Evolutionary conservation across 2,113 vertebrate genomes (phyloP), one percentile per base, ranked within the genome.

Genomic region (Cebidichthys violaceus): DNA sequence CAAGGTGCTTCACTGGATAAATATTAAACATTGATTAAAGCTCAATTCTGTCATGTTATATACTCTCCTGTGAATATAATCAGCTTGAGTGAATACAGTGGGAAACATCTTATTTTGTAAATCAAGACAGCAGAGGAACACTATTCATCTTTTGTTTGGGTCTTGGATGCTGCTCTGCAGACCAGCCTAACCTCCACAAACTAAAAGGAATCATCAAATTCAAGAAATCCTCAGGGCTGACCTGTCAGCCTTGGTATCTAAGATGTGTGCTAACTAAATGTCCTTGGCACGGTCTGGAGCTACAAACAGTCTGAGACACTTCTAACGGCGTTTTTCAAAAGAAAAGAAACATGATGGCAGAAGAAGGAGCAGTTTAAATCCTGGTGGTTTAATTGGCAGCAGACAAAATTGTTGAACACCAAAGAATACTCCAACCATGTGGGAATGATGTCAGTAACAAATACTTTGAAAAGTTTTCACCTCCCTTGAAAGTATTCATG

Each of bases 311-410:
- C 24, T 39, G 41, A 17, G 39, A 70, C 24, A 10, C 24, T 27
- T 68, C 62, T 50, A 52, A 33, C 68, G 10, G 20, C 3, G 22
- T 29, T 78, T 69, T 68, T 84, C 24, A 68, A 73, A 29, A 13
- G 52, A 27, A 37, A 20, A 35, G 43, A 52, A 83, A 78, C 82
- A 54, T 29, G 69, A 84, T 57, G 67, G 8, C 6, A n/a, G 50
- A n/a, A n/a, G 15, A 66, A 22, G 20, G 59, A 22, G 22, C 45
- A 29, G 67, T 71, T 71, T 72, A 59, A 57, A 77, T 59, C 66
- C 60, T 77, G 47, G 13, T 24, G n/a, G 66, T 65, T 71, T 64
- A 20, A 27, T 24, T 20, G 9, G 68, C 66, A 67, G 52, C 70
- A 52, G 37, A 73, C 37, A 37, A 55, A 35, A 35, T 3, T 18